Percentiles rank a stretch among this genome's conserved stretches.
These are phyloP conservation scores for Ciconia nigra DNA, from an alignment of 2,797 vertebrate genomes.

Conservation along the genomic window DNA sequence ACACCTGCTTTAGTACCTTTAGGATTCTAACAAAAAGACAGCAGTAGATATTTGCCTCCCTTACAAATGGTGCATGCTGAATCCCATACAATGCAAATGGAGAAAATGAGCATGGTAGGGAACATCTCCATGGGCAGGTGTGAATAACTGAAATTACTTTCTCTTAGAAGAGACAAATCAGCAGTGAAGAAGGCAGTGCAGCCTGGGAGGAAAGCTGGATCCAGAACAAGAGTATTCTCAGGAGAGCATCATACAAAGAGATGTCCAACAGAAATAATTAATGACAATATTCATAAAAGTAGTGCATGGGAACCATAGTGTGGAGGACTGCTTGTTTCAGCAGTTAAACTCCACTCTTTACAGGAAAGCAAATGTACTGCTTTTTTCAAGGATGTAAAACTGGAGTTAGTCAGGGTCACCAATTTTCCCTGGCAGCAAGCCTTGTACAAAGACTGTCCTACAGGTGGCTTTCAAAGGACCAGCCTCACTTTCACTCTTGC, in stretches of 20 bases:
- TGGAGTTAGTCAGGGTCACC: neutral
- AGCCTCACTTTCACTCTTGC: neutral
- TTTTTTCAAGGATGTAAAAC: neutral
- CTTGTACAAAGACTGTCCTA: neutral
- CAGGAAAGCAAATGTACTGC: neutral
- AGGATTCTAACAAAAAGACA: neutral
- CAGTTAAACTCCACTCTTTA: neutral
- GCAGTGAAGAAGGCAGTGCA: neutral
- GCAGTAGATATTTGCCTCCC: neutral
- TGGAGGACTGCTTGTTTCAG: neutral
- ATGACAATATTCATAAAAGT: neutral
- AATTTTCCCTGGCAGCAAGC: neutral
- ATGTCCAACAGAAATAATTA: neutral
- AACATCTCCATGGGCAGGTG: neutral
- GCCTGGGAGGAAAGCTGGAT: neutral
- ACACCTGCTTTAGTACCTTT: neutral
- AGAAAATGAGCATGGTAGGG: neutral
- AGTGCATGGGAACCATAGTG: neutral
- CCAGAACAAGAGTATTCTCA: neutral
- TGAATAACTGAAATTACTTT: neutral
- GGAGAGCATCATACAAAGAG: neutral
- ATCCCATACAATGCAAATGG: neutral
- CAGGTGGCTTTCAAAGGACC: neutral
- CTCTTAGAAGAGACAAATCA: neutral
- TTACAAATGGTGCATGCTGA: neutral